A percentile compares a stretch with the other conserved stretches of the same genome.
These are phyloP conservation scores for Saccopteryx leptura DNA, from an alignment of 2,113 vertebrate species.

Conservation along the genomic window DNA sequence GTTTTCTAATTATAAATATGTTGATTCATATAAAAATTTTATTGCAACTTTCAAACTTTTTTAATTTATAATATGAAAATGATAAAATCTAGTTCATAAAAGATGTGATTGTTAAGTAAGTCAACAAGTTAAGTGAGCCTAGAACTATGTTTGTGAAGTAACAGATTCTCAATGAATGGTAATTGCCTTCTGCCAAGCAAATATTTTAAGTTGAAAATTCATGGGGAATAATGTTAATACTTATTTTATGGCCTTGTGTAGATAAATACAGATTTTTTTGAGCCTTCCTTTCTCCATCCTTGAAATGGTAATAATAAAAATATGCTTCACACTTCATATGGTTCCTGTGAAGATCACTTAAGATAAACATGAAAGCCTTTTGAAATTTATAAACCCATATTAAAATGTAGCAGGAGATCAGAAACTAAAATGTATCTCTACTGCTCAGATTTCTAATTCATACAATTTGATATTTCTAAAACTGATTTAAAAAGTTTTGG, in stretches of 20 bases:
- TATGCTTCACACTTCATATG: neutral
- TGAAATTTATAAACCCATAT: neutral
- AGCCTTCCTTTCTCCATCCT: neutral
- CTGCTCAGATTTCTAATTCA: neutral
- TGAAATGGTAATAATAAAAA: constrained; percentile 35
- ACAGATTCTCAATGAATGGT: neutral
- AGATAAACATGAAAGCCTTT: neutral
- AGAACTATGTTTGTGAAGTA: neutral
- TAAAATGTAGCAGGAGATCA: neutral
- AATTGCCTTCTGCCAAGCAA: neutral
- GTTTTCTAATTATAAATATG: neutral
- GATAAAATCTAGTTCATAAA: neutral
- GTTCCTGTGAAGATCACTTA: neutral
- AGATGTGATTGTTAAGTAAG: neutral
- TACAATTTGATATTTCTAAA: neutral
- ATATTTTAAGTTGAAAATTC: neutral
- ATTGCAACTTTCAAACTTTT: neutral
- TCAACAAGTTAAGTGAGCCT: constrained; percentile 9
- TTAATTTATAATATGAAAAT: neutral
- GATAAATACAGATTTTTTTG: neutral
- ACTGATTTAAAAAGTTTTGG: neutral
- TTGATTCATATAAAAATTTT: neutral
- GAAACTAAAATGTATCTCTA: neutral
- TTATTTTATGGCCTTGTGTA: neutral
- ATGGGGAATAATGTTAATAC: neutral